phyloP scores from a whole-genome alignment of 2,888 invertebrate genomes.

The Drosophila birchii region DNA sequence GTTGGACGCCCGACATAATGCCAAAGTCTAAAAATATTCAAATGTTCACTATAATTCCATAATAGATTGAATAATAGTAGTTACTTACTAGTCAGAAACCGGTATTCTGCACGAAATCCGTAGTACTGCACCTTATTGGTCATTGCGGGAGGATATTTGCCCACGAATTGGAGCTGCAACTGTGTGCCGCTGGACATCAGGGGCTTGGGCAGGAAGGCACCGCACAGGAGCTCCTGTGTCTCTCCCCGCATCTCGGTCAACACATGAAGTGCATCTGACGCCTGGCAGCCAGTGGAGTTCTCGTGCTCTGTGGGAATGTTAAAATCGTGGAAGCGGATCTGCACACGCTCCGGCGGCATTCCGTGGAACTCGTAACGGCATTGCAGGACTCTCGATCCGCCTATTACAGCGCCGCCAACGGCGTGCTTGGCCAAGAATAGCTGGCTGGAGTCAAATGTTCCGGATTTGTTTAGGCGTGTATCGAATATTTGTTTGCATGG shows the following conservation, averaged over 20 bases:
- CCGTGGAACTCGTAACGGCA: constrained; percentile 97
- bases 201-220: constrained; percentile 91
- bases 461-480: constrained; percentile 92
- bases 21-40: constrained; percentile 91
- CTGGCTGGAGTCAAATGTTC: constrained; percentile 93
- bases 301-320: constrained; percentile 81
- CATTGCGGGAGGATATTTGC: constrained; percentile 85
- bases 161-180: constrained; percentile 93
- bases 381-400: constrained; percentile 62
- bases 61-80: background rate
- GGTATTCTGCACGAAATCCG: constrained; percentile 95
- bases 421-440: constrained; percentile 87
- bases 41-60: background rate
- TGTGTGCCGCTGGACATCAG: constrained; percentile 97
- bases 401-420: constrained; percentile 5
- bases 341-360: constrained; percentile 90
- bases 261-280: constrained; percentile 84
- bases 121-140: constrained; percentile 90
- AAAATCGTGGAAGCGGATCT: constrained; percentile 84
- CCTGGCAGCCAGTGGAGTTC: constrained; percentile 80
- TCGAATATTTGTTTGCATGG: constrained; percentile 91
- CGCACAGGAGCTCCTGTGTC: constrained; percentile 95
- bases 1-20: constrained; percentile 92
- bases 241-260: constrained; percentile 94
- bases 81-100: constrained; percentile 94